phyloP scores from a whole-genome alignment of 2,888 invertebrate genomes.

The Caenorhabditis afra region DNA sequence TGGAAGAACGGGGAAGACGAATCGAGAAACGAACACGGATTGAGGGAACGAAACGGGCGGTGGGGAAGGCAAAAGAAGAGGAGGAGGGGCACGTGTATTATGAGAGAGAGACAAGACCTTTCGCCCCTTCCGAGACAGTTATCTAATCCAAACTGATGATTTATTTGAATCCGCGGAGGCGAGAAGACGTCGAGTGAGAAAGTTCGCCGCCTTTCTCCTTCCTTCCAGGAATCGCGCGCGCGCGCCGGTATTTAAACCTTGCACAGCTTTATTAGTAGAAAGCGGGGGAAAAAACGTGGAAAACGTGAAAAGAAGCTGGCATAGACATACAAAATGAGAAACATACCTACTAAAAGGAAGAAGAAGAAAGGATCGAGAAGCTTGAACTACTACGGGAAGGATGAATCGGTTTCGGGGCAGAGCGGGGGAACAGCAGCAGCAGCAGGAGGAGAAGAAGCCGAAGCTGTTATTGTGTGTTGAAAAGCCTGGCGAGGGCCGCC shows the following conservation, averaged over 20 bases:
- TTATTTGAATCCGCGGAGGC: conserved; percentile 41
- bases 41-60: not conserved
- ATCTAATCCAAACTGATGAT: conserved; percentile 51
- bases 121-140: conserved; percentile 11
- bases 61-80: no score
- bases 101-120: not conserved
- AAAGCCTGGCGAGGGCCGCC: not conserved
- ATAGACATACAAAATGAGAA: not conserved
- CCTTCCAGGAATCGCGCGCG: not conserved
- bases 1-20: not conserved
- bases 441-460: not conserved
- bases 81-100: conserved; percentile 4
- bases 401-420: no score
- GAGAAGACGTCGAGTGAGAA: not conserved
- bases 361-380: not conserved
- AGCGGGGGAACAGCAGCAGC: conserved; percentile 11
- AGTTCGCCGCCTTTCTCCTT: not conserved
- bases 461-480: conserved; percentile 19
- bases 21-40: not conserved
- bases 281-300: not conserved
- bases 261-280: not conserved
- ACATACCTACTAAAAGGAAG: not conserved
- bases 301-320: not conserved
- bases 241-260: not conserved
- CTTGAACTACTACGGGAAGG: conserved; percentile 7